A percentile compares a stretch with the other conserved stretches of the same genome.
phyloP scores from a whole-genome alignment of 2,888 invertebrate genomes.

The Idaea aversata region DNA sequence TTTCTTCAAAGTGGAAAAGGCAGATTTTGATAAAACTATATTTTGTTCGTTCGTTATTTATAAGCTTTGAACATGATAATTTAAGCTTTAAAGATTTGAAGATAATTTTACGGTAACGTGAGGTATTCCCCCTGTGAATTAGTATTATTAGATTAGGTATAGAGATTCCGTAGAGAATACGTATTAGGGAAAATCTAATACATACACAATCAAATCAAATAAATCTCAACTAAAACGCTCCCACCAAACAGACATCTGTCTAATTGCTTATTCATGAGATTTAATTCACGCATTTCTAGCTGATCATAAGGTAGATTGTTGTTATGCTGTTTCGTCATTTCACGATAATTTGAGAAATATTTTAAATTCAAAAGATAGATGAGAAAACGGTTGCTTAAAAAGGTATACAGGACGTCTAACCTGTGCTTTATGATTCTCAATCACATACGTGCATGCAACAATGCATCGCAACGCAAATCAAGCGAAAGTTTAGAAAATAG shows the following conservation, averaged over 20 bases:
- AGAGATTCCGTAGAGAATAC: background rate
- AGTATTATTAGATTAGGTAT: too few relatives aligned
- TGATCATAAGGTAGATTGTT: background rate
- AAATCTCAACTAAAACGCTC: background rate
- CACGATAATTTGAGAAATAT: background rate
- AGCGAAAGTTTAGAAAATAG: too few relatives aligned
- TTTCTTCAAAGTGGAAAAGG: slow-evolving; percentile 11
- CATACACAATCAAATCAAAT: background rate
- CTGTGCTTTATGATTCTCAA: too few relatives aligned
- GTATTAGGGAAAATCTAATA: background rate
- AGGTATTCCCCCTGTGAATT: too few relatives aligned
- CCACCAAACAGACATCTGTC: background rate
- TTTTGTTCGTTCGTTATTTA: background rate
- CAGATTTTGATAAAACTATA: slow-evolving; percentile 5
- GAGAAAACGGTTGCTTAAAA: too few relatives aligned
- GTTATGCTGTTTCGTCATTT: background rate
- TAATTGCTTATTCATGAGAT: background rate
- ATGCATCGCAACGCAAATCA: background rate
- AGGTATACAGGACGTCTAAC: too few relatives aligned
- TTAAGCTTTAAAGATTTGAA: background rate
- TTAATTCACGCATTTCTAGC: background rate
- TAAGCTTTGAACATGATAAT: background rate
- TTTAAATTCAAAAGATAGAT: background rate
- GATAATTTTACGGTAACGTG: too few relatives aligned
- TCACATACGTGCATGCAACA: background rate